Evolutionary conservation across 2,113 vertebrate genomes (phyloP).

Genomic region (Mystacornis crossleyi): DNA sequence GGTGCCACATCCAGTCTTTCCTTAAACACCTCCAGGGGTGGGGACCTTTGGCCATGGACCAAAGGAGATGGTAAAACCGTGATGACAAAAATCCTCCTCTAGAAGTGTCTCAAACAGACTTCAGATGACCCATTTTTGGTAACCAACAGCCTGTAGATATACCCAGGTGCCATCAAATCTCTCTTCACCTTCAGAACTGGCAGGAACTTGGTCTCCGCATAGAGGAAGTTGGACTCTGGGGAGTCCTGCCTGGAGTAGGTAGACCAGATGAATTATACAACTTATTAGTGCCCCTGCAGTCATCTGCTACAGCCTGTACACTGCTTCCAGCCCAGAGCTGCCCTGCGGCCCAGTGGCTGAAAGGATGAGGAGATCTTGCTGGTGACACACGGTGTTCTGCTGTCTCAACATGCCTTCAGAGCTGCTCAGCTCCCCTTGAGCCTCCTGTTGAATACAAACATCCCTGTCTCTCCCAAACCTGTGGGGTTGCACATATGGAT

Average conservation of each 20-base stretch:
- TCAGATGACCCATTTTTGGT: background rate
- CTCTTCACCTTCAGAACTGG: background rate
- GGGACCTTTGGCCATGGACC: background rate
- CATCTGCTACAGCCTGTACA: background rate
- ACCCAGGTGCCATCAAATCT: background rate
- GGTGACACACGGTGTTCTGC: background rate
- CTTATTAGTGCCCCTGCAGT: background rate
- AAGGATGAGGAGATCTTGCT: background rate
- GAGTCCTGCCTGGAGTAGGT: background rate
- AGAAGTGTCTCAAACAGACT: background rate
- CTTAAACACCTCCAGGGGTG: background rate
- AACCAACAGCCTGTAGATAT: background rate
- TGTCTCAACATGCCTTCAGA: background rate
- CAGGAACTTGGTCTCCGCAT: background rate
- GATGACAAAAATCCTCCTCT: background rate
- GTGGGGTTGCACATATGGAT: background rate
- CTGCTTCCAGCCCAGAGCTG: background rate
- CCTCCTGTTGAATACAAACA: background rate
- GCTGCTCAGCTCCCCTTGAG: background rate
- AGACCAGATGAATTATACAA: background rate
- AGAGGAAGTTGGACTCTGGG: rapidly evolving
- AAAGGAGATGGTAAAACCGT: background rate
- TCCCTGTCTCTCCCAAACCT: background rate
- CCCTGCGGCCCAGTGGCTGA: background rate
- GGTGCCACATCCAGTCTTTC: background rate